phyloP scores from a whole-genome alignment of 1,140 invertebrate genomes.

The Brachionus koreanus region DNA sequence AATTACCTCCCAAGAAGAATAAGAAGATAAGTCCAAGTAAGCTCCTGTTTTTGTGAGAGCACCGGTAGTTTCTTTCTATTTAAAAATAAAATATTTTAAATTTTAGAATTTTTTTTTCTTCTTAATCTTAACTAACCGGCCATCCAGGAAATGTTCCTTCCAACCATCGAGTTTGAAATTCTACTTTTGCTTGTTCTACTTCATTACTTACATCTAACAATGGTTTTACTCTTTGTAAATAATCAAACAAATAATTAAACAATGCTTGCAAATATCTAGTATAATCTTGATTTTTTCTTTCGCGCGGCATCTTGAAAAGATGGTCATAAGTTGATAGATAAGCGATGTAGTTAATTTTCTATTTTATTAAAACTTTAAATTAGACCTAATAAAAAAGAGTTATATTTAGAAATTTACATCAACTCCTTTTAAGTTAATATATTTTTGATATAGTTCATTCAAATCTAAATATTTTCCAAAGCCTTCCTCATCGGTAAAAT shows the following conservation, averaged over 20 bases:
- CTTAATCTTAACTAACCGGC: constrained; percentile 67
- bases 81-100: background rate
- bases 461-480: constrained; percentile 98
- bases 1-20: constrained; percentile 75
- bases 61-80: constrained; percentile 85
- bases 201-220: constrained; percentile 58
- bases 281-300: constrained; percentile 88
- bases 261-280: constrained; percentile 48
- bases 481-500: constrained; percentile 97
- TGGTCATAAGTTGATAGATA: constrained; percentile 92
- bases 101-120: constrained; percentile 50
- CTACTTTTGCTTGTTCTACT: constrained; percentile 71
- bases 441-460: constrained; percentile 93
- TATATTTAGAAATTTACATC: constrained; percentile 63
- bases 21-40: constrained; percentile 90
- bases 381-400: background rate
- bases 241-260: constrained; percentile 23
- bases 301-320: constrained; percentile 88
- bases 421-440: constrained; percentile 91
- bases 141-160: constrained; percentile 84
- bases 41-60: constrained; percentile 82
- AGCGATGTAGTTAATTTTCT: constrained; percentile 91
- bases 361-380: constrained; percentile 51
- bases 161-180: constrained; percentile 84
- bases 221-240: constrained; percentile 34